Conservation (phyloP, 1,140 invertebrate species). For the Bemisia tabaci region DNA sequence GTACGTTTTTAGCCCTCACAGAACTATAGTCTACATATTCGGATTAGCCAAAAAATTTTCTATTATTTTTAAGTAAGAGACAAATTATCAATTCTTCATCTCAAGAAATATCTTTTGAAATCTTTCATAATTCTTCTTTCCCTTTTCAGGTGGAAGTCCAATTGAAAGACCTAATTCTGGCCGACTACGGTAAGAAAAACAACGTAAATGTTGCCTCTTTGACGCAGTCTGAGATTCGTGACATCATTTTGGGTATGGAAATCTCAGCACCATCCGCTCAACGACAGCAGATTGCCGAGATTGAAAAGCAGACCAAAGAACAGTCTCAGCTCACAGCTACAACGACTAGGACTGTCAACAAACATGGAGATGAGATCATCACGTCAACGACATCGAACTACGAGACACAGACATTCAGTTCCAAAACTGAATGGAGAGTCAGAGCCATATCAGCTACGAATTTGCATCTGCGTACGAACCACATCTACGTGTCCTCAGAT, state of each 20-base stretch:
- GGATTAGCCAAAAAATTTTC: too few species aligned
- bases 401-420: constrained; percentile 94
- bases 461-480: constrained; percentile 93
- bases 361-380: constrained; percentile 99
- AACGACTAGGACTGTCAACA: constrained; percentile 95
- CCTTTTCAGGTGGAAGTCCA: constrained; percentile 98
- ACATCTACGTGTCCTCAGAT: constrained; percentile 98
- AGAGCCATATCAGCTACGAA: constrained; percentile 97
- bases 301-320: constrained; percentile 99
- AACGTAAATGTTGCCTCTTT: constrained; percentile 98
- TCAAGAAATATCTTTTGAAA: too few species aligned
- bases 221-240: constrained; percentile 97
- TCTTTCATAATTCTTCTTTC: too few species aligned
- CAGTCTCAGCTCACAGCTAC: constrained; percentile 96
- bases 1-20: too few species aligned
- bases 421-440: constrained; percentile 97
- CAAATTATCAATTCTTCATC: too few species aligned
- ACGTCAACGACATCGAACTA: constrained; percentile 98
- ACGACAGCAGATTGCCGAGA: constrained; percentile 97
- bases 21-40: too few species aligned
- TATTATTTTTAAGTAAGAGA: too few species aligned
- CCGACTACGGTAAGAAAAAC: constrained; percentile 99
- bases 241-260: constrained; percentile 99
- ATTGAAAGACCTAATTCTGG: constrained; percentile 94
- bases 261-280: constrained; percentile 97